Evolutionary conservation across 2,888 invertebrate species (phyloP).

Genomic region (Lissonota sp.): DNA sequence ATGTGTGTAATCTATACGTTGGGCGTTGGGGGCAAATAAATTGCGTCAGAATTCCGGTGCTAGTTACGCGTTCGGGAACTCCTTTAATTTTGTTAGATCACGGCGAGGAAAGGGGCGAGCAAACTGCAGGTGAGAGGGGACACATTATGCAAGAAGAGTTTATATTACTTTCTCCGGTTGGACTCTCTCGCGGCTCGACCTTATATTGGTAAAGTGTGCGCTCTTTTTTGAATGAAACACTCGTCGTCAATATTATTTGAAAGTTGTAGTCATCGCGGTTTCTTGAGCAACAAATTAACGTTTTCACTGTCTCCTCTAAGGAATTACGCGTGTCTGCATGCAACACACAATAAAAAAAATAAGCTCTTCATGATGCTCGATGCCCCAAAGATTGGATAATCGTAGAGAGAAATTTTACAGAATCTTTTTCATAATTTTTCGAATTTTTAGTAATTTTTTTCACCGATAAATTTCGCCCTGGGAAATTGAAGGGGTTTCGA

Average conservation of each 20-base stretch:
- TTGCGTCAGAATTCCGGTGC: slow-evolving; percentile 60
- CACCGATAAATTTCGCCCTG: no score
- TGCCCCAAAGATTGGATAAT: no score
- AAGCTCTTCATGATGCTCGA: no score
- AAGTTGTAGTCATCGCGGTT: slow-evolving; percentile 30
- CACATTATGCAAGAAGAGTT: slow-evolving; percentile 71
- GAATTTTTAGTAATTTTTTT: no score
- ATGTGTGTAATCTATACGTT: not conserved
- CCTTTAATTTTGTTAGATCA: slow-evolving; percentile 80
- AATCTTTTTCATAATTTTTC: no score
- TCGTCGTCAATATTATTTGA: slow-evolving; percentile 52
- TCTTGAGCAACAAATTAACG: not conserved
- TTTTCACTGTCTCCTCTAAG: not conserved
- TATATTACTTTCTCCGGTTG: slow-evolving; percentile 74
- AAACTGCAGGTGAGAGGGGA: no score
- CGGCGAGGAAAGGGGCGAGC: slow-evolving; percentile 27
- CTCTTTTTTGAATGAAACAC: slow-evolving; percentile 4
- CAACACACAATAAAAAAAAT: no score
- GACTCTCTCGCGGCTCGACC: slow-evolving; percentile 66
- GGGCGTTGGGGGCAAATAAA: slow-evolving; percentile 28
- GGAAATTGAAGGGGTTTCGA: no score
- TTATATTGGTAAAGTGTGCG: slow-evolving; percentile 65
- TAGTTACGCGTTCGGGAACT: slow-evolving; percentile 59
- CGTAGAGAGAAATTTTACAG: no score
- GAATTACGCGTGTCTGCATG: no score